Base-by-base conservation (phyloP, 2,888 invertebrate genomes). In the Epinotia bilunana region DNA sequence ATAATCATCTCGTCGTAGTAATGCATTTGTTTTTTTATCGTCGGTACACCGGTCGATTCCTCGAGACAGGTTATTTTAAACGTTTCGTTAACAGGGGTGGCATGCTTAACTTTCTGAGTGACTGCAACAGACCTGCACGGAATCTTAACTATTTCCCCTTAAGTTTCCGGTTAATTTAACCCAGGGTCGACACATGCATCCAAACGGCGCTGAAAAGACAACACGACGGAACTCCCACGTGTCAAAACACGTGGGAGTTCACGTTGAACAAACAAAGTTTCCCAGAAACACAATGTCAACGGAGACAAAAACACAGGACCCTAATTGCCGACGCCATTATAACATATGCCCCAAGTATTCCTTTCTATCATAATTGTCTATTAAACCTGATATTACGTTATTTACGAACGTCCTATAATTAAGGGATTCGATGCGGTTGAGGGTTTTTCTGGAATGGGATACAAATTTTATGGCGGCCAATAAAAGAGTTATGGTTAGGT, bases 101-200 rank as follows among this genome's bases (percentile, higher is more conserved):
- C 83, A 82, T 84, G 85, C 86, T 87, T 86, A 86, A 86, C 83
- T 86, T 86, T 86, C 85, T 86, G 85, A 85, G 83, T 84, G 83
- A 86, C 86, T 88, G 85, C 87, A 83, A 80, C 84, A 83, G 81
- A 90, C 90, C 88, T 88, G 90, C 87, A 86, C 84, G 86, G 90
- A 90, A 92, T 92, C 87, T 90, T 88, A 91, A 93, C 89, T 88
- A 89, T 90, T 88, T 89, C 90, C 91, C 88, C 88, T 87, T 84
- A 83, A 87, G 88, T 91, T 93, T 92, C 91, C 92, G 91, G 91
- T 91, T 92, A 92, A 92, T 92, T 92, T 92, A 92, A 92, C 90
- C 79, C 87, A 86, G 84, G 87, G 87, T 88, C 90, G 88, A 86
- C 88, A 89, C 88, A 90, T 92, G 91, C 89, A 88, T 87, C 87